phyloP scores from a whole-genome alignment of 2,113 vertebrate genomes.

The Zeus faber region DNA sequence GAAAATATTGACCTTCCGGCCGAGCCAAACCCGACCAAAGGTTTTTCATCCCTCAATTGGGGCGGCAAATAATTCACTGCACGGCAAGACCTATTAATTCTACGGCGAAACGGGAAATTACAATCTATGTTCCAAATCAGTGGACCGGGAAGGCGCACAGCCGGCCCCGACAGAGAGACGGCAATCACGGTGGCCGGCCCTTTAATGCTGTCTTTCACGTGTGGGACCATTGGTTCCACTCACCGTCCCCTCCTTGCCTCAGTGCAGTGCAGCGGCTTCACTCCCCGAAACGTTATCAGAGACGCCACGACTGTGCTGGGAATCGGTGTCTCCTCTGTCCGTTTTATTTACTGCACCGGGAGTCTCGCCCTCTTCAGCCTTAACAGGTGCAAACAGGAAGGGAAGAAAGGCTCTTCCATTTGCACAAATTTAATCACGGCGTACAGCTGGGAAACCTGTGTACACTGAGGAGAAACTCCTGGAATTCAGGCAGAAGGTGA shows the following conservation, averaged over 20 bases:
- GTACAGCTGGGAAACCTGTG: neutral
- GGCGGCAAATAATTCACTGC: slow-evolving; percentile 9
- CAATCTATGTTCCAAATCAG: slow-evolving; percentile 5
- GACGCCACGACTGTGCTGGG: slow-evolving; percentile 8
- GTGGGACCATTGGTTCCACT: slow-evolving; percentile 1
- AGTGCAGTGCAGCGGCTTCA: too few relatives aligned
- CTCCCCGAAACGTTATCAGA: too few relatives aligned
- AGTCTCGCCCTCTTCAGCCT: slow-evolving; percentile 17
- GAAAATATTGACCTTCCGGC: slow-evolving; percentile 23
- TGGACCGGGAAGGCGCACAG: neutral
- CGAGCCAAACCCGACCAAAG: slow-evolving; percentile 27
- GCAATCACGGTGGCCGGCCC: slow-evolving; percentile 1
- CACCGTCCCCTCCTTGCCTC: slow-evolving; percentile 8
- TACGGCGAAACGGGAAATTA: slow-evolving; percentile 20
- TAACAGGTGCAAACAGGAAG: slow-evolving; percentile 54
- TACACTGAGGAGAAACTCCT: neutral
- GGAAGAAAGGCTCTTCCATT: slow-evolving; percentile 18
- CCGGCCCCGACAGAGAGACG: neutral
- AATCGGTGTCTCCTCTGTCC: slow-evolving; percentile 39
- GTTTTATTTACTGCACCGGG: slow-evolving; percentile 8
- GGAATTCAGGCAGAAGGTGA: neutral
- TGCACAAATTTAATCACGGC: neutral
- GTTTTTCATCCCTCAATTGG: slow-evolving; percentile 2
- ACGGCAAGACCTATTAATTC: slow-evolving; percentile 13
- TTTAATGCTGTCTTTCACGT: too few relatives aligned